These are phyloP conservation scores for Platichthys flesus DNA, from an alignment of 2,113 vertebrate genomes.

Conservation along the genomic window DNA sequence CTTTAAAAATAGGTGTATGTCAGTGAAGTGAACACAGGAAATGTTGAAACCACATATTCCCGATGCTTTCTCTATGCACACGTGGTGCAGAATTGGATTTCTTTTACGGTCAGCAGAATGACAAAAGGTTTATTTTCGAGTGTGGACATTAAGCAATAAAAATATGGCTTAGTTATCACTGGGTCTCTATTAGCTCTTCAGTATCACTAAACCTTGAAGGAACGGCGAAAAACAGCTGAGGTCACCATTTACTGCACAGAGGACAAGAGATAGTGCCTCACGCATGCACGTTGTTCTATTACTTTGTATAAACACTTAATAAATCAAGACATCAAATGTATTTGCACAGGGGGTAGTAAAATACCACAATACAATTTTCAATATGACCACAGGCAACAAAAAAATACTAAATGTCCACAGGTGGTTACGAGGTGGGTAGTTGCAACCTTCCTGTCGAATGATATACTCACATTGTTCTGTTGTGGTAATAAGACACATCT, in stretches of 20 bases:
- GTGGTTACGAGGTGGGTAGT: background rate
- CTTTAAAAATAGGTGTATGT: constrained; percentile 14
- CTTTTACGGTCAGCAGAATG: background rate
- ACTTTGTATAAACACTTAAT: background rate
- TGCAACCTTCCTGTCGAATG: background rate
- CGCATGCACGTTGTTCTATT: background rate
- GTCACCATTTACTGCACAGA: background rate
- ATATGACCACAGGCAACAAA: background rate
- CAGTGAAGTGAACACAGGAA: background rate
- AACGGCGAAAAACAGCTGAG: background rate
- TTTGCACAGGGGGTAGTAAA: background rate
- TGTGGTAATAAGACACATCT: background rate
- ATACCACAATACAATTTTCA: background rate
- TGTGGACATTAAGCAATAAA: background rate
- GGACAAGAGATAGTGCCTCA: background rate
- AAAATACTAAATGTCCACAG: background rate
- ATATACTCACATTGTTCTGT: background rate
- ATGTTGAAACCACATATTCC: background rate
- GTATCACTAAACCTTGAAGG: background rate
- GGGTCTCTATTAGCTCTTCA: background rate
- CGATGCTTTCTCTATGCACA: background rate
- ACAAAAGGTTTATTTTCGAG: background rate
- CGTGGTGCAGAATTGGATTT: background rate
- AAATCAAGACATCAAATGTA: background rate
- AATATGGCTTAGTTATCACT: background rate